Base-by-base conservation (phyloP, 2,797 vertebrate genomes). In the Spatula clypeata region DNA sequence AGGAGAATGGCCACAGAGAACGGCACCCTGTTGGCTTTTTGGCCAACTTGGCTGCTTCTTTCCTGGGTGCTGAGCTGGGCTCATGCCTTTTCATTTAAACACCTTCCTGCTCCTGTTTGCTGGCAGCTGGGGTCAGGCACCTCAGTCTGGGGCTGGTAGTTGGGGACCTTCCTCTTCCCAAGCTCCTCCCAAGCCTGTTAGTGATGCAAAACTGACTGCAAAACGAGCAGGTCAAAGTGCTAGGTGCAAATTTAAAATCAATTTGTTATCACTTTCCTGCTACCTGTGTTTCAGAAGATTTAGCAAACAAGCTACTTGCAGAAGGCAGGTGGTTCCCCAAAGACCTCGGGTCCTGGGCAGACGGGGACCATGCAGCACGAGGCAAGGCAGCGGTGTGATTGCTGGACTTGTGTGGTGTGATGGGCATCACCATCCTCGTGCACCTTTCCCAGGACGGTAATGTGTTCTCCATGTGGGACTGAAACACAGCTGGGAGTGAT, bases 11-110 rank as follows among this genome's bases (percentile, higher is more conserved):
- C n/a, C 34, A 27, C 66, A 73, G 64, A 76, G 5, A 34, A 34
- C 79, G 29, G 32, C 7, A 0, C 27, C 1, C 0, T 45, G 42
- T 44, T 90, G 0, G 2, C 61, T 70, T 47, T 79, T 26, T 65
- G 71, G 16, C n/a, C 6, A 1, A 4, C 44, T 93, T 66, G 21
- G 42, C 55, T 79, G 44, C 40, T 76, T 18, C 31, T 73, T 0
- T 0, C 17, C 24, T 15, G 31, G 18, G 5, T 2, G 0, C 29
- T 0, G 1, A 19, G 18, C 45, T 1, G 19, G 14, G n/a, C 61
- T 85, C 9, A 0, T 8, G 32, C 10, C 14, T 94, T 8, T 42
- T 72, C 16, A 21, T 44, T 76, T 55, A 73, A 81, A 19, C 7
- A 18, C 62, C 32, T 8, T 21, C 29, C 20, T 74, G 14, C 44